Evolutionary conservation across 2,113 vertebrate species (phyloP).

Genomic region (Centropus bengalensis): DNA sequence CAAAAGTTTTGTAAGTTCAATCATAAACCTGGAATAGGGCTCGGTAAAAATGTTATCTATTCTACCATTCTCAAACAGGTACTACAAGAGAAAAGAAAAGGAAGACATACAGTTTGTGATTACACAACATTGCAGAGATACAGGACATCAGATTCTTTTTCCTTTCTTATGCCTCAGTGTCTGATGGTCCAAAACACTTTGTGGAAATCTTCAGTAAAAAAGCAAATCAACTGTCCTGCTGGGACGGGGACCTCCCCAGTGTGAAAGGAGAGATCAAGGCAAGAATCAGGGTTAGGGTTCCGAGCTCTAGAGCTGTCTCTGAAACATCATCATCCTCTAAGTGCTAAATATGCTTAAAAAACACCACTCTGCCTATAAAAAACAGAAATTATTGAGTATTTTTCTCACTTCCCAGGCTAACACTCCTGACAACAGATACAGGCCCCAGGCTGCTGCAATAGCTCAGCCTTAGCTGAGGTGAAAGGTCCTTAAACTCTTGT

Average conservation of each 20-base stretch:
- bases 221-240: not conserved
- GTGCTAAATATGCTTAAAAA: not conserved
- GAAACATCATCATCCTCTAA: not conserved
- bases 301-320: not conserved
- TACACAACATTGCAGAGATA: constrained; percentile 19
- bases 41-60: constrained; percentile 99
- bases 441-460: not conserved
- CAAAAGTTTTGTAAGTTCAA: constrained; percentile 89
- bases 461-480: not conserved
- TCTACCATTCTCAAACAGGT: constrained; percentile 95
- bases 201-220: not conserved
- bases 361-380: not conserved
- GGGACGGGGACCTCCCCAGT: not conserved
- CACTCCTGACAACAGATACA: not conserved
- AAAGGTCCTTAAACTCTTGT: not conserved
- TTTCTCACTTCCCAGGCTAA: not conserved
- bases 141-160: constrained; percentile 1
- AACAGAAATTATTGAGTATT: not conserved
- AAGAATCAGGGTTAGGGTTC: not conserved
- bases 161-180: not conserved
- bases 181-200: not conserved
- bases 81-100: constrained; percentile 79
- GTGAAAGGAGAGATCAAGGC: not conserved
- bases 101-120: constrained; percentile 31
- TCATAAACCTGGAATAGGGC: constrained; percentile 93